Evolutionary conservation across 1,140 invertebrate genomes (phyloP).

Genomic region (Ooceraea biroi): DNA sequence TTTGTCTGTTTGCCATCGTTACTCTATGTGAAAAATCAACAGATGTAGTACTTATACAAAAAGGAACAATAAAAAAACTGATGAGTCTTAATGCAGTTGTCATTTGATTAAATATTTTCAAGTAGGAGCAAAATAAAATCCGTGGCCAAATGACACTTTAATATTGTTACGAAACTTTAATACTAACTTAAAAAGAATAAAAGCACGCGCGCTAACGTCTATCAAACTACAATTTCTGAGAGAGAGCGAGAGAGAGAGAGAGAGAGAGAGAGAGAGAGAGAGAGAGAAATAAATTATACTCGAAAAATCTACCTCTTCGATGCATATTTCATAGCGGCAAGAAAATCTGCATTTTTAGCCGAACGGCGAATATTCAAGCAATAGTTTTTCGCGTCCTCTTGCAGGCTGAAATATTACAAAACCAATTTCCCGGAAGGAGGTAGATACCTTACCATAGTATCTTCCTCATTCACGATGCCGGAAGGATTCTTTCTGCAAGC

Average conservation of each 20-base stretch:
- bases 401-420: constrained; percentile 3
- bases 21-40: constrained; percentile 14
- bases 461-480: constrained; percentile 1
- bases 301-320: not conserved
- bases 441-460: too few relatives aligned
- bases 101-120: not conserved
- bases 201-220: not conserved
- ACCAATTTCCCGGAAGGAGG: constrained; percentile 16
- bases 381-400: constrained; percentile 8
- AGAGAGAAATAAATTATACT: not conserved
- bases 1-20: constrained; percentile 9
- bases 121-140: not conserved
- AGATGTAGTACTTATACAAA: not conserved
- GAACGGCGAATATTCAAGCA: constrained; percentile 18
- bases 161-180: not conserved
- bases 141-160: constrained; percentile 18
- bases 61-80: not conserved
- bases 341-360: constrained; percentile 34
- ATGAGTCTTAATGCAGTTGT: not conserved
- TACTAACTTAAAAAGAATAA: constrained; percentile 36
- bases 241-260: too few relatives aligned
- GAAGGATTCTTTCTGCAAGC: constrained; percentile 38
- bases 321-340: constrained; percentile 32
- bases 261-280: too few relatives aligned
- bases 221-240: too few relatives aligned